A percentile compares a stretch with the other conserved stretches of the same genome.
Evolutionary conservation across 2,888 invertebrate genomes (phyloP).

Genomic region (Dicycla oo): DNA sequence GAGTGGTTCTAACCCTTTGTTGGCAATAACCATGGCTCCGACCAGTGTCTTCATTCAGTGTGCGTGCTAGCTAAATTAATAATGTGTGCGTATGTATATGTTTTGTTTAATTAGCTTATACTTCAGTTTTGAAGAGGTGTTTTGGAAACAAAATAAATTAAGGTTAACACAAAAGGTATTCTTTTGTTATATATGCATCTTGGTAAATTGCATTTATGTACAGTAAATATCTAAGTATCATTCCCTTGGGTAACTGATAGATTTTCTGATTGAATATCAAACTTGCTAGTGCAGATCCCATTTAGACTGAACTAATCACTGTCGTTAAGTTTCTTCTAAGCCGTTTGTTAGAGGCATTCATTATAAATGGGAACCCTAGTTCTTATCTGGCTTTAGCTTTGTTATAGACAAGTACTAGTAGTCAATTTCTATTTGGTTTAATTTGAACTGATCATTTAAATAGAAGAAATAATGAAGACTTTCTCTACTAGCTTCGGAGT

Average conservation of each 20-base stretch:
- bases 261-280: background rate
- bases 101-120: slow-evolving; percentile 2
- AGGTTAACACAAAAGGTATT: background rate
- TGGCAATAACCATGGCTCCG: slow-evolving; percentile 39
- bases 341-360: background rate
- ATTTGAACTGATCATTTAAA: background rate
- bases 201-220: background rate
- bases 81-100: background rate
- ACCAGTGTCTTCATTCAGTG: slow-evolving; percentile 20
- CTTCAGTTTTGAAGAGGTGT: slow-evolving; percentile 3
- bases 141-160: background rate
- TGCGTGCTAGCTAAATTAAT: slow-evolving; percentile 17
- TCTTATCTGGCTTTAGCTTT: background rate
- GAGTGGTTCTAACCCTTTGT: slow-evolving; percentile 36
- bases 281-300: background rate
- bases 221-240: background rate
- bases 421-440: background rate
- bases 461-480: background rate
- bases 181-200: background rate
- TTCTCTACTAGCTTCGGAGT: background rate
- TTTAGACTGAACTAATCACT: background rate
- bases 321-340: background rate
- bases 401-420: background rate
- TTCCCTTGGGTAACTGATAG: background rate
- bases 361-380: slow-evolving; percentile 5